Base-by-base conservation (phyloP, 1,140 invertebrate genomes). In the Kradibia gibbosae region DNA sequence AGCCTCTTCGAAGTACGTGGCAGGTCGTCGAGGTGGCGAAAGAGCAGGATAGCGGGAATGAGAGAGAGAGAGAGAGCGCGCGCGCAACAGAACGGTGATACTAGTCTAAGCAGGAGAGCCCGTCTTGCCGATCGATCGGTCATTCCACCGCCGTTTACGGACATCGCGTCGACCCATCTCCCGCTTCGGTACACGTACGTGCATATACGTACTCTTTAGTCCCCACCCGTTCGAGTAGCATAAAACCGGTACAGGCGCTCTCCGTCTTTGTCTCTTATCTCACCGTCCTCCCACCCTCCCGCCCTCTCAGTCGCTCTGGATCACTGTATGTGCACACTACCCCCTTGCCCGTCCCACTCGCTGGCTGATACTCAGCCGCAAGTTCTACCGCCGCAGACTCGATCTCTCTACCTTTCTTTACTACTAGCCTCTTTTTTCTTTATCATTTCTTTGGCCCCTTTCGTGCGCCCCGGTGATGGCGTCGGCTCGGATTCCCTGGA, bases 141-240 rank as follows among this genome's bases (percentile, higher is more conserved):
- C 75, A 82, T 82, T 82, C 75, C 82, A 83, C 82, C 81, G 80
- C 82, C 81, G 82, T 83, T 83, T 85, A 85, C 82, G 83, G 83
- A 82, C 83, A 80, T 82, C 82, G 81, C 78, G 67, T 55, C 70
- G 78, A 34, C 60, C 48, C 79, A 81, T 81, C 74, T 82, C 74
- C 20, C 48, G n/a, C 31, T 65, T 25, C 10, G n/a, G 22, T 45
- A 53, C 31, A 17, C 7, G 45, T 50, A 22, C 11, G 28, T 11
- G n/a, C 57, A 65, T 13, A 42, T 45, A 65, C 39, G 48, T 42
- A 62, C 39, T 34, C 45, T 78, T 25, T 45, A 34, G 13, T n/a
- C 34, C 62, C 34, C 34, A 39, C 62, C 20, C 17, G 11, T 48
- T 25, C 15, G 36, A 25, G 1, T 60, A 57, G 7, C 28, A 60